phyloP scores from a whole-genome alignment of 2,113 vertebrate species.

The Peromyscus leucopus region DNA sequence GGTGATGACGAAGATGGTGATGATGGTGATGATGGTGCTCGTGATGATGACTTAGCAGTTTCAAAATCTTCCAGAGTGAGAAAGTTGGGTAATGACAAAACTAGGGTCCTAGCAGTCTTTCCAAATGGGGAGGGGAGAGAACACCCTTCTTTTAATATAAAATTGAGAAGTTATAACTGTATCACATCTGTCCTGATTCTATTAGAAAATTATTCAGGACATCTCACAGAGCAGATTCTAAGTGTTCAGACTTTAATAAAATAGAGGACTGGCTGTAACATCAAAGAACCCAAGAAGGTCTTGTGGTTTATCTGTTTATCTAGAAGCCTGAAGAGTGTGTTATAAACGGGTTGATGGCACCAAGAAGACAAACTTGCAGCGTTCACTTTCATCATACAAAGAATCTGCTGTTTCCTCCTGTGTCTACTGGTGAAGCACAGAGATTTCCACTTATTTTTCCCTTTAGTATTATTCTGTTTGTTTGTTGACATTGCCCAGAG shows the following conservation, averaged over 20 bases:
- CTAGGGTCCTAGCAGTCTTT: slow-evolving; percentile 35
- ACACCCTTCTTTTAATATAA: slow-evolving; percentile 29
- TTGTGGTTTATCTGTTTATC: slow-evolving; percentile 69
- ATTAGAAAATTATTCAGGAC: neutral
- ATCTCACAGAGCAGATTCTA: slow-evolving; percentile 24
- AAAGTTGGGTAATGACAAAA: neutral
- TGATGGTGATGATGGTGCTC: neutral
- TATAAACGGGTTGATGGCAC: slow-evolving; percentile 71
- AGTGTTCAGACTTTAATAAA: neutral
- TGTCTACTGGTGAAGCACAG: slow-evolving; percentile 44
- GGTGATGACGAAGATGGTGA: neutral
- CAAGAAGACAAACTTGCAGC: slow-evolving; percentile 75
- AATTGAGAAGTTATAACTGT: neutral
- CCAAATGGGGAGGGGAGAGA: neutral
- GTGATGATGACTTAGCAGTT: neutral
- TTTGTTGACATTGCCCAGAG: slow-evolving; percentile 51
- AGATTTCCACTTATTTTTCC: slow-evolving; percentile 65
- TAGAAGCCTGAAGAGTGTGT: slow-evolving; percentile 75
- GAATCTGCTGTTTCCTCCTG: slow-evolving; percentile 71
- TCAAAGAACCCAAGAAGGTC: slow-evolving; percentile 65
- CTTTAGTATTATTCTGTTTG: slow-evolving; percentile 48
- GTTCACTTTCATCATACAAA: slow-evolving; percentile 82
- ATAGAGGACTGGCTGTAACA: slow-evolving; percentile 31
- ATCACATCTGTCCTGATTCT: neutral
- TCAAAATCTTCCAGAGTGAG: neutral